Evolutionary conservation across 2,888 invertebrate genomes (phyloP), one percentile per base, ranked within the genome.

Genomic region (Mycalesis mineus): DNA sequence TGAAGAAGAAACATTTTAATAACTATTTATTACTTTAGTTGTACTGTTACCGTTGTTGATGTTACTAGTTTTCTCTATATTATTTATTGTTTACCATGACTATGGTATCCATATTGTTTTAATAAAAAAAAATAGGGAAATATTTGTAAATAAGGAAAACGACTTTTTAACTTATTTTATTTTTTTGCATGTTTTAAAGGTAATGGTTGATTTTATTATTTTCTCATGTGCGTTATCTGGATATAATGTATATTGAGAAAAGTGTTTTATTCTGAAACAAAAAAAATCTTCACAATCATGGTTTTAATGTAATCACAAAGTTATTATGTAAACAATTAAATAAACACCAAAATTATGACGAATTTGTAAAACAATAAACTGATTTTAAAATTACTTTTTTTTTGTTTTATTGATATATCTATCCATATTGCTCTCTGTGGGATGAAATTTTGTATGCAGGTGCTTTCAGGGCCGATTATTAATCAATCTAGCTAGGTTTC

Each of bases 1-100:
- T 81, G 96, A 96, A 80, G 94, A 94, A 73, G 95, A 96, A 87
- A 95, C 95, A 65, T 96, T 93, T 91, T 95, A 92, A 83, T 68
- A 69, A 63, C 65, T 78, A 77, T 75, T 80, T 77, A 78, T 77
- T 80, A 61, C 53, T 72, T 74, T 82, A 80, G 75, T 78, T 78
- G 69, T 80, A 82, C 80, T 78, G 86, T 88, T 88, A 88, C 86
- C 82, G 74, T 84, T 87, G 79, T 85, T 84, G 73, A 81, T 88
- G 81, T 88, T 87, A 78, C 73, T 82, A 68, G 75, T 81, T 82
- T 80, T 75, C 77, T 69, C 77, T 78, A 78, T 82, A 80, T 80
- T 83, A 84, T 85, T 88, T 87, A 87, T 86, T 79, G 72, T 79
- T 81, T 83, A 84, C 81, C 80, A 73, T 75, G 61, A 51, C 62